phyloP scores from a whole-genome alignment of 2,888 invertebrate species.

The Pheosia tremula region DNA sequence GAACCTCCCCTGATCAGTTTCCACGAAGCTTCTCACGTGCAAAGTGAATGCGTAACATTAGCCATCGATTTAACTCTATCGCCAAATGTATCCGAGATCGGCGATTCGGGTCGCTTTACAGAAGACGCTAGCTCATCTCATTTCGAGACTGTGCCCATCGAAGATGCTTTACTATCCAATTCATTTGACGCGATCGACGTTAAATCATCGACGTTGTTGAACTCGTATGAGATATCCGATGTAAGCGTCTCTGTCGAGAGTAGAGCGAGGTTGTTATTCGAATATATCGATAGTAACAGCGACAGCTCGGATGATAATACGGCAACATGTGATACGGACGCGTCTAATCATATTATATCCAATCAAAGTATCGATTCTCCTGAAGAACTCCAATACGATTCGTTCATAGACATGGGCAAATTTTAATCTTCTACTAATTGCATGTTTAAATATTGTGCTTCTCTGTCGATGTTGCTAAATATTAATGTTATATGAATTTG shows the following conservation, averaged over 20 bases:
- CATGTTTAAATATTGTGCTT: slow-evolving; percentile 54
- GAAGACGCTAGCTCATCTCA: slow-evolving; percentile 73
- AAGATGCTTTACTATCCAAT: slow-evolving; percentile 74
- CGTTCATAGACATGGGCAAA: slow-evolving; percentile 82
- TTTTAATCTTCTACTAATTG: slow-evolving; percentile 59
- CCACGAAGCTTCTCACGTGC: slow-evolving; percentile 47
- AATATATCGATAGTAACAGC: slow-evolving; percentile 71
- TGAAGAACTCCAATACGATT: slow-evolving; percentile 78
- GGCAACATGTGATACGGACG: slow-evolving; percentile 64
- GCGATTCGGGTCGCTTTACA: slow-evolving; percentile 74
- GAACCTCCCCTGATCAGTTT: slow-evolving; percentile 39
- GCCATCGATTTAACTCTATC: slow-evolving; percentile 61
- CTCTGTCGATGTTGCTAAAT: slow-evolving; percentile 49
- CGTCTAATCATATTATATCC: slow-evolving; percentile 40
- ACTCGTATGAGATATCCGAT: slow-evolving; percentile 43
- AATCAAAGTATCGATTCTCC: slow-evolving; percentile 41
- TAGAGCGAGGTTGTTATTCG: slow-evolving; percentile 47
- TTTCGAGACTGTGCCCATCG: slow-evolving; percentile 57
- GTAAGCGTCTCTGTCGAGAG: slow-evolving; percentile 32
- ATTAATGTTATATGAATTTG: slow-evolving; percentile 41
- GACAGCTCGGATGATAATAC: slow-evolving; percentile 68
- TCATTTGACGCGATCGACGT: slow-evolving; percentile 65
- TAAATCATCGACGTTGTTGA: slow-evolving; percentile 44
- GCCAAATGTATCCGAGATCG: slow-evolving; percentile 66
- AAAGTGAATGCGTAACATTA: slow-evolving; percentile 51